phyloP scores from a whole-genome alignment of 2,113 vertebrate species.

The Platysteira castanea region DNA sequence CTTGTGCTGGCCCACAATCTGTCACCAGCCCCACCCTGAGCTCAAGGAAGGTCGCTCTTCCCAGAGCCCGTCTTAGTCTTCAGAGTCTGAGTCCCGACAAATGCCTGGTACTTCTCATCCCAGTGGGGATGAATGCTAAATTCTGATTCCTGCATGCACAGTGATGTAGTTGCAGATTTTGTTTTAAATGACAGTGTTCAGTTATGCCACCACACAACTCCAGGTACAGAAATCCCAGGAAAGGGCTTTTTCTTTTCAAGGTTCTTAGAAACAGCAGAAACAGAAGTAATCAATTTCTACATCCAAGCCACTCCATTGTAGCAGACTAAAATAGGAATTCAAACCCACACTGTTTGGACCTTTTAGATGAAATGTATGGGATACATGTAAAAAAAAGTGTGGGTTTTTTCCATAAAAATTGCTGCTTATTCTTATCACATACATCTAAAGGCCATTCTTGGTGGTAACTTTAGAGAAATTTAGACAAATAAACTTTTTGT shows the following conservation, averaged over 20 bases:
- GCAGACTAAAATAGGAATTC: not conserved
- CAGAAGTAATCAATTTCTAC: not conserved
- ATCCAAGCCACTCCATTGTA: not conserved
- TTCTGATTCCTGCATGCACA: not conserved
- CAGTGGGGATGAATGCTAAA: not conserved
- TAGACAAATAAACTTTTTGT: not conserved
- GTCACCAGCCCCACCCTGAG: not conserved
- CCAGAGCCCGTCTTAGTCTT: not conserved
- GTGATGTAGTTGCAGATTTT: rapidly evolving
- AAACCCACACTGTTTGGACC: not conserved
- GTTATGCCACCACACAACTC: not conserved
- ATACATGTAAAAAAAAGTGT: not conserved
- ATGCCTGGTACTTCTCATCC: not conserved
- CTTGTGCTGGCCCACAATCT: not conserved
- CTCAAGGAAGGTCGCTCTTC: not conserved
- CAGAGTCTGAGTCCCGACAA: not conserved
- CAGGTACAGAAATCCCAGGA: not conserved
- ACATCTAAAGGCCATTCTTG: not conserved
- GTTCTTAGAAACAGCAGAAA: not conserved
- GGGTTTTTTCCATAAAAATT: not conserved
- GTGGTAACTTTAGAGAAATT: not conserved
- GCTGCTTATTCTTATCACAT: not conserved
- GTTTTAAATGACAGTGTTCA: not conserved
- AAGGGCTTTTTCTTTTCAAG: not conserved
- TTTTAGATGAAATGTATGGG: not conserved